These are phyloP conservation scores for Acyrthosiphon pisum DNA, from an alignment of 1,140 invertebrate species.

Conservation along the genomic window DNA sequence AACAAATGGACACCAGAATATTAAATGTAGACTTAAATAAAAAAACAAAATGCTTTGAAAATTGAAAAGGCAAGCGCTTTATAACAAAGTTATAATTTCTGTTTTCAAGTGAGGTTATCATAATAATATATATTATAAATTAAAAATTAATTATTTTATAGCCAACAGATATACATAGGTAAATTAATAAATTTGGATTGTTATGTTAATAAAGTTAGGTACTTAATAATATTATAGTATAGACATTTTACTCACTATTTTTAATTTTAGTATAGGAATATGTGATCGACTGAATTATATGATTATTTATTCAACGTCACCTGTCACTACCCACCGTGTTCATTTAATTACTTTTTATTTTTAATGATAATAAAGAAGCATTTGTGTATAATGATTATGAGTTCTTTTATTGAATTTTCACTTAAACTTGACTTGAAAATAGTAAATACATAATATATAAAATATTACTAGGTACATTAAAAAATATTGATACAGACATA, in stretches of 20 bases:
- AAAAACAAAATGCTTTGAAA: too few species aligned
- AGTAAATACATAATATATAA: not conserved
- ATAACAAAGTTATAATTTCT: not conserved
- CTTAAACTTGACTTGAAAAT: not conserved
- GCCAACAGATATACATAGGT: not conserved
- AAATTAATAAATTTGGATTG: not conserved
- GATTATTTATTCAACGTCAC: not conserved
- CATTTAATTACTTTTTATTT: not conserved
- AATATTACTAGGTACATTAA: too few species aligned
- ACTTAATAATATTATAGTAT: not conserved
- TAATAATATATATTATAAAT: too few species aligned
- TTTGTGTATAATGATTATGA: not conserved
- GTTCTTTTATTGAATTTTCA: not conserved
- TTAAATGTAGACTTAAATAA: not conserved
- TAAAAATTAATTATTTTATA: too few species aligned
- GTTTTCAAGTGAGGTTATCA: too few species aligned
- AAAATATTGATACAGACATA: not conserved
- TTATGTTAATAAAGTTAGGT: not conserved
- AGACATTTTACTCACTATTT: too few species aligned
- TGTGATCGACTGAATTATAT: not conserved
- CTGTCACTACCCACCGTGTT: not conserved
- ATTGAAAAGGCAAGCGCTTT: not conserved
- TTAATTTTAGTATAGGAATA: not conserved
- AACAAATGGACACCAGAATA: not conserved
- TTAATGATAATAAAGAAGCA: not conserved